Evolutionary conservation across 1,140 invertebrate species (phyloP).

Genomic region (Apis florea): DNA sequence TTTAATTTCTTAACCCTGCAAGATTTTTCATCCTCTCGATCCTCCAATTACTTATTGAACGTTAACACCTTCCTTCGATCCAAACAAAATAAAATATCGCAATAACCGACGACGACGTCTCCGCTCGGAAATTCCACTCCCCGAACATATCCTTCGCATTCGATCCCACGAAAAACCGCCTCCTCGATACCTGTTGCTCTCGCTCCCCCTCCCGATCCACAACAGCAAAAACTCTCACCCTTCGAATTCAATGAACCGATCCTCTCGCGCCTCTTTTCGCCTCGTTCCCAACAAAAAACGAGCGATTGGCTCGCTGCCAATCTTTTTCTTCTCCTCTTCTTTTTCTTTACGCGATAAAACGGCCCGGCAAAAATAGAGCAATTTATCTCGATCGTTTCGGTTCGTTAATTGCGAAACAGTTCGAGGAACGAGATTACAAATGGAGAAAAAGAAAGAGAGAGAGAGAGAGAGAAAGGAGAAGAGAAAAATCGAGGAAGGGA

Average conservation of each 20-base stretch:
- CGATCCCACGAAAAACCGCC: not conserved
- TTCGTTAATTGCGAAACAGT: conserved; percentile 9
- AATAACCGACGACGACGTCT: no score
- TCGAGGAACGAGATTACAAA: not conserved
- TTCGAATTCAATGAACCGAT: conserved; percentile 18
- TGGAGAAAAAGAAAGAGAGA: not conserved
- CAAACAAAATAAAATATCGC: no score
- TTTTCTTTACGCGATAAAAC: not conserved
- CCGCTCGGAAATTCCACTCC: not conserved
- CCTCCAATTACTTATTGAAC: no score
- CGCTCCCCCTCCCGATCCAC: not conserved
- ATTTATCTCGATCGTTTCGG: not conserved
- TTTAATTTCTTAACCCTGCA: no score
- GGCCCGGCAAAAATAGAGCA: not conserved
- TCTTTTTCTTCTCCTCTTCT: no score
- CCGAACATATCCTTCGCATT: not conserved
- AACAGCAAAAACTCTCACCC: not conserved
- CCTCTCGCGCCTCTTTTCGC: not conserved
- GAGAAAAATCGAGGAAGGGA: not conserved
- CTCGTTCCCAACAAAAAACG: not conserved
- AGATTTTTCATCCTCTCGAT: no score
- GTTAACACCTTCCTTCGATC: no score
- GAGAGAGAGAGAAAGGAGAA: no score
- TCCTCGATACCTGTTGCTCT: not conserved
- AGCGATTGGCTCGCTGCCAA: not conserved